Percentiles rank a stretch among this genome's conserved stretches.
phyloP scores from a whole-genome alignment of 2,113 vertebrate genomes.

The Stegostoma tigrinum region DNA sequence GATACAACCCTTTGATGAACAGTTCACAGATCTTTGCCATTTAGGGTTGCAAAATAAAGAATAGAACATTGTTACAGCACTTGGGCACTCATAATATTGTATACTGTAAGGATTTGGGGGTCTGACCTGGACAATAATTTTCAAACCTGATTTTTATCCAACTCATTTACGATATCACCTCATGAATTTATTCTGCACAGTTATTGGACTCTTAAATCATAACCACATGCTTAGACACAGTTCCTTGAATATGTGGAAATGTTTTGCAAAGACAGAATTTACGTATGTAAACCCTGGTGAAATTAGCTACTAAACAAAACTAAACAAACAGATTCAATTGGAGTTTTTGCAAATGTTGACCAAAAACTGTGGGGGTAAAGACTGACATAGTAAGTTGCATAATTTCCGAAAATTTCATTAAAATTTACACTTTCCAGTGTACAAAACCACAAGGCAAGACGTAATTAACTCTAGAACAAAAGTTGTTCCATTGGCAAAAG shows the following conservation, averaged over 20 bases:
- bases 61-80: background rate
- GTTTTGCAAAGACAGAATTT: background rate
- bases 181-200: background rate
- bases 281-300: background rate
- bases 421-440: background rate
- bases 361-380: background rate
- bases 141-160: background rate
- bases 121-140: background rate
- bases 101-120: background rate
- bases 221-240: background rate
- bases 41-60: background rate
- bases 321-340: background rate
- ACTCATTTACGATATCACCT: background rate
- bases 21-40: background rate
- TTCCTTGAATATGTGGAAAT: background rate
- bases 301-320: slow-evolving; percentile 21
- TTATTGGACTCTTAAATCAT: background rate
- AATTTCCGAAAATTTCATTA: background rate
- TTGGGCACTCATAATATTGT: background rate
- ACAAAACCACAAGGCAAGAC: background rate
- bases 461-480: background rate
- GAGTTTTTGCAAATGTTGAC: background rate
- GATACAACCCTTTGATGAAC: background rate
- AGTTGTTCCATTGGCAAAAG: background rate
- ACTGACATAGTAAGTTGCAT: background rate